Base-by-base conservation (phyloP, 1,140 invertebrate species). In the Cherax quadricarinatus region DNA sequence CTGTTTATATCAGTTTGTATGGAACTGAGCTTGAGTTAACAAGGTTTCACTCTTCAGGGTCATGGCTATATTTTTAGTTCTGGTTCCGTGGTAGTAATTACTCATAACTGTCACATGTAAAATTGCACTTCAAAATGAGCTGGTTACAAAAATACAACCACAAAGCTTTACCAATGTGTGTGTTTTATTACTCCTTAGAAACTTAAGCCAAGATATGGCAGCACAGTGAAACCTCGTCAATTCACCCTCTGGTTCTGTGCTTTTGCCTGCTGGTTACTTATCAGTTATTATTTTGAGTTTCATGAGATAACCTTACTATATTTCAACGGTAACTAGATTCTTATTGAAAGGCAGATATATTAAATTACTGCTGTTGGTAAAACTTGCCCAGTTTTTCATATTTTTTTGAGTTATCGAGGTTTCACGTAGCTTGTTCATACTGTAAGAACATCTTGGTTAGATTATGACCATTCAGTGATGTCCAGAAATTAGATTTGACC, bases 21-120 rank as follows among this genome's bases (percentile, higher is more conserved):
- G 88, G 92, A 93, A 90, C 92, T 93, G 92, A 93, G 92, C 88
- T 93, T 93, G 92, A 93, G 92, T 93, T 93, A 93, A 93, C 92
- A 93, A 93, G 92, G 92, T 93, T 93, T 93, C 92, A 93, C 92
- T 93, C 92, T 93, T 89, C 79, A 93, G 92, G 92, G 92, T 93
- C 92, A 90, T 91, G 92, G 92, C 88, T 93, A 86, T 93, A 93
- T 89, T 87, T 89, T 93, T 90, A 93, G 88, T 89, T 93, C 88
- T 93, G 92, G 92, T 93, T 93, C 92, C 84, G 79, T 93, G 92
- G 92, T 93, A 93, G 92, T 81, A 89, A 88, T 82, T 85, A 86
- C 62, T 75, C 66, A 86, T 78, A 88, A 90, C 57, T 93, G 88
- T 89, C 88, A 90, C 85, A 73, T 93, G 92, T 93, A 93, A 93